Conservation (phyloP, 2,113 vertebrate genomes). For the Spea multiplicata region DNA sequence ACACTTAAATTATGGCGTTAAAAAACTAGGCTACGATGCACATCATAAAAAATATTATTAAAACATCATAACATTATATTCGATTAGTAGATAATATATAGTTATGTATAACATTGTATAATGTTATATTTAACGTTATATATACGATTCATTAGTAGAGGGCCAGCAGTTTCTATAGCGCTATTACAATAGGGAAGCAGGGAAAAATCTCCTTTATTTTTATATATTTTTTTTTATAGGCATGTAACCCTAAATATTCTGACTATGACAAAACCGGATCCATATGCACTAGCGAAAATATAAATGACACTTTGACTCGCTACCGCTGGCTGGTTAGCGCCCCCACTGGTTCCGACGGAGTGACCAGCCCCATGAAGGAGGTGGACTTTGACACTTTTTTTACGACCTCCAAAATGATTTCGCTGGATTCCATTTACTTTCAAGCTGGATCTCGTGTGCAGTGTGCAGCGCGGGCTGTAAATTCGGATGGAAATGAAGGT, state of each 20-base stretch:
- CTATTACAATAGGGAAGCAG: too few species aligned
- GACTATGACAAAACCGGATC: slow-evolving; percentile 88
- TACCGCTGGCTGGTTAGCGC: slow-evolving; percentile 91
- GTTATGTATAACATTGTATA: too few species aligned
- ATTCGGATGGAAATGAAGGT: slow-evolving; percentile 78
- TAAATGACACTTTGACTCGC: slow-evolving; percentile 84
- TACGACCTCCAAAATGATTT: slow-evolving; percentile 90
- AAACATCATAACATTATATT: too few species aligned
- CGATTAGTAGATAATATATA: too few species aligned
- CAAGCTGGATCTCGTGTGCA: slow-evolving; percentile 88
- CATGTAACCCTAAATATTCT: slow-evolving; percentile 85
- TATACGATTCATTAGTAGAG: too few species aligned
- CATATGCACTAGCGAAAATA: slow-evolving; percentile 85
- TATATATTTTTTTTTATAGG: slow-evolving; percentile 63
- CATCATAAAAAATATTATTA: too few species aligned
- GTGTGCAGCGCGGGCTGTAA: slow-evolving; percentile 86
- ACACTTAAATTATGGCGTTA: too few species aligned
- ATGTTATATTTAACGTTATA: too few species aligned
- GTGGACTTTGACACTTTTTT: slow-evolving; percentile 94
- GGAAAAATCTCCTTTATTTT: too few species aligned
- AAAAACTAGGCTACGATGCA: too few species aligned
- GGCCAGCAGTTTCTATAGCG: too few species aligned
- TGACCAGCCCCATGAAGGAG: slow-evolving; percentile 89
- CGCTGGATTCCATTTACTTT: slow-evolving; percentile 91
- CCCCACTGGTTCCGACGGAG: slow-evolving; percentile 79